These are phyloP conservation scores for Dendrocopos noguchii DNA, from an alignment of 2,113 vertebrate species.

Conservation along the genomic window DNA sequence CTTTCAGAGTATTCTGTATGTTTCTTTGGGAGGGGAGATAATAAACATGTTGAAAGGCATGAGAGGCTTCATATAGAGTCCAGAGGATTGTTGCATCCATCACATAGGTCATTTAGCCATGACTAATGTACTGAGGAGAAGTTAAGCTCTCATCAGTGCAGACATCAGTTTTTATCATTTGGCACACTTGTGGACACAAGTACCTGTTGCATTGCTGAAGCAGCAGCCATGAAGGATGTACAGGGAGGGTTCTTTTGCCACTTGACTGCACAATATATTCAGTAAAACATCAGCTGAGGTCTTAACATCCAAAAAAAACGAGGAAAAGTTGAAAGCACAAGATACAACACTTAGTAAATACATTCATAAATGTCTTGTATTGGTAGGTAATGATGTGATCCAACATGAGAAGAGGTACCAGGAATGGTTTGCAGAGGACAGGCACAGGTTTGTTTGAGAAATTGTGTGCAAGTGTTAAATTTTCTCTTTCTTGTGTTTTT, in stretches of 20 bases:
- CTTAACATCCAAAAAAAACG: neutral
- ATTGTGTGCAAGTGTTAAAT: neutral
- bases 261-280: neutral
- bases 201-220: neutral
- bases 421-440: neutral
- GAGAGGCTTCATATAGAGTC: neutral
- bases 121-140: neutral
- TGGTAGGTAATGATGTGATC: neutral
- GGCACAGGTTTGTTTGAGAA: neutral
- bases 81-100: neutral
- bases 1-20: neutral
- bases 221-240: neutral
- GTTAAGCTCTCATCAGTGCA: neutral
- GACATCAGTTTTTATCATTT: neutral
- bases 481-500: neutral
- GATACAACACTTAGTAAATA: neutral
- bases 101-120: fast-evolving
- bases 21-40: neutral
- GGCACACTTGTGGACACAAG: fast-evolving
- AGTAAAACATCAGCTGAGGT: neutral
- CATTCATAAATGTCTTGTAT: neutral
- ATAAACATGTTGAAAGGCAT: neutral
- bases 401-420: neutral
- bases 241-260: neutral
- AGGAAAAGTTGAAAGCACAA: neutral